A percentile compares a stretch with the other conserved stretches of the same genome.
phyloP scores from a whole-genome alignment of 2,888 invertebrate genomes.

The Parnassius apollo region DNA sequence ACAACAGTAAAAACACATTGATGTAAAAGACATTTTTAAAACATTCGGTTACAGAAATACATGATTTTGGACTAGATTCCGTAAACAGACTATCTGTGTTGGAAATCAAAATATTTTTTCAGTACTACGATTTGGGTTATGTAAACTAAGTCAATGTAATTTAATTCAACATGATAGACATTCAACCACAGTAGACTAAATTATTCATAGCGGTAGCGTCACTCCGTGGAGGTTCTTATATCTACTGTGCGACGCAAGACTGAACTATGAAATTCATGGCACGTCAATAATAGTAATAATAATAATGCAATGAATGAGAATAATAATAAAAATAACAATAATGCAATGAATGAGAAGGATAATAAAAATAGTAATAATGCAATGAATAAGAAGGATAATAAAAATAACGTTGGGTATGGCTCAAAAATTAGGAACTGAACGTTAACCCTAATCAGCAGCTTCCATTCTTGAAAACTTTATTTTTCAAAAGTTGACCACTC shows the following conservation, averaged over 20 bases:
- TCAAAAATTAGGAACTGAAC: no score
- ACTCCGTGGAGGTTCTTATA: conserved; percentile 48
- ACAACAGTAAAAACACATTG: not conserved
- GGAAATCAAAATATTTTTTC: conserved; percentile 11
- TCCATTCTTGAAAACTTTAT: no score
- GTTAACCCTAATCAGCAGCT: no score
- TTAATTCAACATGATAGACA: conserved; percentile 33
- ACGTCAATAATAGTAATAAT: not conserved
- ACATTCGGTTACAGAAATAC: conserved; percentile 4
- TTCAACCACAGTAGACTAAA: conserved; percentile 42
- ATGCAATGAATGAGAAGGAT: no score
- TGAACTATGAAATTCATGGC: conserved; percentile 34
- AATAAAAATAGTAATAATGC: no score
- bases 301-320: no score
- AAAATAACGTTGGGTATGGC: no score
- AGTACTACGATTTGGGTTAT: conserved; percentile 1
- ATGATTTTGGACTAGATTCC: conserved; percentile 6
- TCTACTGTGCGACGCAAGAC: conserved; percentile 35
- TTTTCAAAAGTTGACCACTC: no score
- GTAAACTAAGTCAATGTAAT: conserved; percentile 14
- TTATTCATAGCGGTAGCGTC: conserved; percentile 55
- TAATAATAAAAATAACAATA: no score
- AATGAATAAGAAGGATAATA: no score
- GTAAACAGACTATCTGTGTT: not conserved
- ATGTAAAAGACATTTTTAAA: conserved; percentile 5